phyloP scores from a whole-genome alignment of 2,113 vertebrate genomes.

The Aldabrachelys gigantea region DNA sequence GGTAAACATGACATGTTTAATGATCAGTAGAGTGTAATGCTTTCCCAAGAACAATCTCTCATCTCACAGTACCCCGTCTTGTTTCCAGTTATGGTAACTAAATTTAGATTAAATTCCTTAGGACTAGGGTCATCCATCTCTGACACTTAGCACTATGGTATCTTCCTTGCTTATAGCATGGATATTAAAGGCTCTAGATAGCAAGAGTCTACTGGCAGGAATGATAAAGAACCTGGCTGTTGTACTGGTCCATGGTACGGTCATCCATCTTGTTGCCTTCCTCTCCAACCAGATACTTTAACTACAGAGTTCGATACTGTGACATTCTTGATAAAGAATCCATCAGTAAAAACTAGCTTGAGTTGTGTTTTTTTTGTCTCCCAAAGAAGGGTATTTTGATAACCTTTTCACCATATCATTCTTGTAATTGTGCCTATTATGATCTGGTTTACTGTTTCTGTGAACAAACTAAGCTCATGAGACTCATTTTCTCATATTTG shows the following conservation, averaged over 20 bases:
- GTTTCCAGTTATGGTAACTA: not conserved
- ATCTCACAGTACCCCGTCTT: not conserved
- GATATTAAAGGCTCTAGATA: not conserved
- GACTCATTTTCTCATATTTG: not conserved
- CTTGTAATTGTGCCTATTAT: not conserved
- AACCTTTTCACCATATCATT: not conserved
- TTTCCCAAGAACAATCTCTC: not conserved
- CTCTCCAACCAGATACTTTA: not conserved
- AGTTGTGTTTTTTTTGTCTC: not conserved
- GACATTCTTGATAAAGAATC: not conserved
- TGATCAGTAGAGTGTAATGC: not conserved
- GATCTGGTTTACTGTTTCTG: not conserved
- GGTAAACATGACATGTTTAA: not conserved
- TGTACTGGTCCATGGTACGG: not conserved
- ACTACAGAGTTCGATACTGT: not conserved
- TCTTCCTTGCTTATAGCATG: not conserved
- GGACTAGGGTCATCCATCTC: not conserved
- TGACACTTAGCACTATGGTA: not conserved
- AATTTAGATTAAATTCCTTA: not conserved
- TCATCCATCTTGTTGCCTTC: not conserved
- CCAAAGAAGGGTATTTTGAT: not conserved
- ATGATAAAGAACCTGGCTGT: not conserved
- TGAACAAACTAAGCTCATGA: not conserved
- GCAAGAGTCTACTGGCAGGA: not conserved
- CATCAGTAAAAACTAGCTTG: fast-evolving